Evolutionary conservation across 2,888 invertebrate genomes (phyloP), one percentile per base, ranked within the genome.

Genomic region (Melikaiella ostensackeni): DNA sequence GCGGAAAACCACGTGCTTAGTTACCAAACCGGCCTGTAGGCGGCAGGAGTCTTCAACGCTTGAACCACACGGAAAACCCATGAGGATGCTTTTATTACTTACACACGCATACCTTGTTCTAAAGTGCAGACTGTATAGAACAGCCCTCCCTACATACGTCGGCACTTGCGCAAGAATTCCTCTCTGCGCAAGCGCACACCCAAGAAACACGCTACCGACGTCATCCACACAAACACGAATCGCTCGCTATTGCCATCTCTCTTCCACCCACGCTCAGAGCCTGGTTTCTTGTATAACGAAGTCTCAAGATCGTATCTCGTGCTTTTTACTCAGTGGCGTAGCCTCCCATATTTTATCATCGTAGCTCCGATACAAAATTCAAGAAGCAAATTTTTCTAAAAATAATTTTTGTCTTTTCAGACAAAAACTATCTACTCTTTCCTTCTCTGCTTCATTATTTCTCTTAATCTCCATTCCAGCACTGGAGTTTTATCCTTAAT

Each of bases 101-200:
- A 24, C 42, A 66, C 46, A 79, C 77, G 64, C 46, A 33, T 62
- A 62, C 35, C 19, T 35, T 27, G 42, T 57, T 24, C 57, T 57
- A 21, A 21, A 70, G 11, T 61, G 74, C 42, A 57, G 8, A 75
- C 70, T 59, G 38, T 66, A 66, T 50, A 55, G 76, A 70, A 57
- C 59, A 75, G 76, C 55, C 75, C 79, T 80, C 74, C 77, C 79
- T 78, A 77, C 79, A 84, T 82, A 81, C 82, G 81, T 78, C 79
- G 76, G 78, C 83, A 82, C 85, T 86, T 86, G 85, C 86, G 86
- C 84, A 86, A 85, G 81, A 85, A 82, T 79, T 80, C 81, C 78
- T 77, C 76, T 59, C 81, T 80, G 80, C 85, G 81, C 84, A 82
- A 81, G 81, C 83, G 83, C 82, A 75, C 46, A 42, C 66, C 50